A percentile compares a stretch with the other conserved stretches of the same genome.
phyloP scores from a whole-genome alignment of 1,140 invertebrate species.

The Drosophila lacteicornis region DNA sequence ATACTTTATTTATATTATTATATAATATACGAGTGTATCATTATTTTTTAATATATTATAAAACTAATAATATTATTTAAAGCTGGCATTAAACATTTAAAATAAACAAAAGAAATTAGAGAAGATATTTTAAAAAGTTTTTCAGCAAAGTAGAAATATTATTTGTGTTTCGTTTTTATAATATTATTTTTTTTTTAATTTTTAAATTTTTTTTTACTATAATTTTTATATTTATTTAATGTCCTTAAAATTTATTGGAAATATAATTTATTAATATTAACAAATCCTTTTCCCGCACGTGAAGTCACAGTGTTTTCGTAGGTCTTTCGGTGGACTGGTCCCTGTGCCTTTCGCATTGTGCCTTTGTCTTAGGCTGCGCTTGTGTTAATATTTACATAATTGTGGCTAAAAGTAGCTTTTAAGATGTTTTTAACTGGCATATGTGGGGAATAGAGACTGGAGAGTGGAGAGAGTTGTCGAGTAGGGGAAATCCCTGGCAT shows the following conservation, averaged over 20 bases:
- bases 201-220: neutral
- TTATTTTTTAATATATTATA: too few species aligned
- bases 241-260: too few species aligned
- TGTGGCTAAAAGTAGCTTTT: conserved; percentile 81
- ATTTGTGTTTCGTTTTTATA: neutral
- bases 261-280: neutral
- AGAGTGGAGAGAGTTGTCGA: conserved; percentile 1
- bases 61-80: too few species aligned
- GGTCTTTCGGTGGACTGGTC: neutral
- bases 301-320: neutral
- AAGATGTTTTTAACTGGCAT: conserved; percentile 78
- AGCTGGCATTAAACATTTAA: neutral
- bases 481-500: neutral
- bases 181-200: neutral
- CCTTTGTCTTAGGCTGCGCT: conserved; percentile 62
- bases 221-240: too few species aligned
- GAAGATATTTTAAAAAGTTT: neutral
- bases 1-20: too few species aligned
- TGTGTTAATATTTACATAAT: conserved; percentile 82
- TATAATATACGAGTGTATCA: too few species aligned
- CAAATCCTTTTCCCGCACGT: neutral
- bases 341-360: conserved; percentile 20
- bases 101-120: neutral
- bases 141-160: too few species aligned
- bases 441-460: conserved; percentile 4